phyloP scores from a whole-genome alignment of 2,113 vertebrate genomes.

The Meles meles region DNA sequence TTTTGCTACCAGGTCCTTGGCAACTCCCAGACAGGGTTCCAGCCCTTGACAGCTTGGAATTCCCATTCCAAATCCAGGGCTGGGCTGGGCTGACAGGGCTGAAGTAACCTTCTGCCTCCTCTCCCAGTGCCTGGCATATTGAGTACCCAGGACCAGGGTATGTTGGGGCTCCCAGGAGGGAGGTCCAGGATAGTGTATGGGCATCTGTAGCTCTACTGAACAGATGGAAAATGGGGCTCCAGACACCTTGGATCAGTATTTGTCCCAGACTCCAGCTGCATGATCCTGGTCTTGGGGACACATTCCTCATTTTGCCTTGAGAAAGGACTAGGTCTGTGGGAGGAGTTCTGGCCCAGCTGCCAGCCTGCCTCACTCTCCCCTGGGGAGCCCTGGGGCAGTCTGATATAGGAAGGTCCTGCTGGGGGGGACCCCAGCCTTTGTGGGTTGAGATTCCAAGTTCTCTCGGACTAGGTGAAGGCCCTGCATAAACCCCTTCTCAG shows the following conservation, averaged over 20 bases:
- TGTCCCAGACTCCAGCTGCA: neutral
- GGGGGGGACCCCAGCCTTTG: neutral
- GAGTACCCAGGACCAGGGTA: neutral
- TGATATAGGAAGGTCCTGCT: neutral
- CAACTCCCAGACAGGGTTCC: neutral
- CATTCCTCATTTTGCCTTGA: neutral
- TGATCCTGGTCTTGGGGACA: neutral
- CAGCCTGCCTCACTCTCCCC: neutral
- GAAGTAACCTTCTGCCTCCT: neutral
- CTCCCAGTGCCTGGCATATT: neutral
- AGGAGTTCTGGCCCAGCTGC: neutral
- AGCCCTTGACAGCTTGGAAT: neutral
- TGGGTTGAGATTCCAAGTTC: neutral
- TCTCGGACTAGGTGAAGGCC: neutral
- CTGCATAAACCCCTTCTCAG: neutral
- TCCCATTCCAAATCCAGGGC: neutral
- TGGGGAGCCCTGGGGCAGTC: neutral
- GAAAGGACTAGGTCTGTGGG: neutral
- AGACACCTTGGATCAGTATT: neutral
- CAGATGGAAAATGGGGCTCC: neutral
- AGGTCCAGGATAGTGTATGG: neutral
- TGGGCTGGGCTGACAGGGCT: neutral
- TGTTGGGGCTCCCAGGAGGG: neutral
- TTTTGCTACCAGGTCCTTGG: constrained; percentile 26
- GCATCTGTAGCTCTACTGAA: neutral